A percentile compares a stretch with the other conserved stretches of the same genome.
phyloP scores from a whole-genome alignment of 2,113 vertebrate species.

The Oenanthe oenanthe region DNA sequence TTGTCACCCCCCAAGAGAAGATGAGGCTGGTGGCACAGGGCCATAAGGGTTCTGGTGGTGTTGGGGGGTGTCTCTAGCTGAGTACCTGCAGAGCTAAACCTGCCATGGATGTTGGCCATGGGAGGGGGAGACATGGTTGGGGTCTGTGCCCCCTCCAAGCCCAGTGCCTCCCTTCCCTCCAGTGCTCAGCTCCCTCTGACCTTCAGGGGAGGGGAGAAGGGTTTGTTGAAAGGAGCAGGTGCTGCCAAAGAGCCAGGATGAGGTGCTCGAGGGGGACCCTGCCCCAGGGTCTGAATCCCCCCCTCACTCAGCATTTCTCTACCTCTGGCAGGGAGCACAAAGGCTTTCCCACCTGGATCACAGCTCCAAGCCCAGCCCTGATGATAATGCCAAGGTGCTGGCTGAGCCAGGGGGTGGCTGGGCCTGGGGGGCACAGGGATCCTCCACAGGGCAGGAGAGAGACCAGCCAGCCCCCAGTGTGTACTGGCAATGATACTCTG shows the following conservation, averaged over 20 bases:
- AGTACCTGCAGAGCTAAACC: not conserved
- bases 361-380: not conserved
- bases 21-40: not conserved
- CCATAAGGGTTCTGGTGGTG: not conserved
- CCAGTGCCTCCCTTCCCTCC: accelerated
- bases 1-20: not conserved
- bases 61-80: not conserved
- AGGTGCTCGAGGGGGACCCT: accelerated
- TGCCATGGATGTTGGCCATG: accelerated
- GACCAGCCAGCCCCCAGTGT: accelerated
- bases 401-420: not conserved
- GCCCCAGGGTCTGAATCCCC: not conserved
- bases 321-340: not conserved
- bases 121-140: accelerated
- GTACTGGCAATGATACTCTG: not conserved
- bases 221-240: accelerated
- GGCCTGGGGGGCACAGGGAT: not conserved
- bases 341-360: not conserved
- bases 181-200: not conserved
- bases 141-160: not conserved
- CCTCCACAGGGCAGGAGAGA: not conserved
- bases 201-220: no score
- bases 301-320: not conserved
- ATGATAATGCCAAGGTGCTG: accelerated
- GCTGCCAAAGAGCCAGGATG: not conserved